phyloP scores from a whole-genome alignment of 2,888 invertebrate species.

The Ethmia dodecea region DNA sequence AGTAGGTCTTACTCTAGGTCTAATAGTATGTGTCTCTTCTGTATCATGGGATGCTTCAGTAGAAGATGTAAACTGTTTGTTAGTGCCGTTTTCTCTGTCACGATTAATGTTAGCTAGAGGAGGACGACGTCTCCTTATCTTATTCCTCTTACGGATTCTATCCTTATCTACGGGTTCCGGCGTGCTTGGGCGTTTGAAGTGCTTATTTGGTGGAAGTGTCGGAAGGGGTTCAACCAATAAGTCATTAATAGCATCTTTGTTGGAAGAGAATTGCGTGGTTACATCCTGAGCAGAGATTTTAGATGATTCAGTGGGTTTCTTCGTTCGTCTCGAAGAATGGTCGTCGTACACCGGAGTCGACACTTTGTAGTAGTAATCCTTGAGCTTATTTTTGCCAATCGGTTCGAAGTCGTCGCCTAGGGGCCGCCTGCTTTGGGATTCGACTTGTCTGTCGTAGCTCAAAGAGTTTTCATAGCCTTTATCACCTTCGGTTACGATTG shows the following conservation, averaged over 20 bases:
- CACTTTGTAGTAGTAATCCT: conserved; percentile 68
- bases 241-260: conserved; percentile 42
- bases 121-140: conserved; percentile 66
- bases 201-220: conserved; percentile 64
- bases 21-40: conserved; percentile 51
- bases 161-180: conserved; percentile 46
- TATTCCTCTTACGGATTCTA: conserved; percentile 60
- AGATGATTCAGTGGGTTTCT: conserved; percentile 49
- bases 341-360: conserved; percentile 60
- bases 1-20: conserved; percentile 52
- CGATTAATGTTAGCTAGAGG: conserved; percentile 43
- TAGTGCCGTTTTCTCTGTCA: conserved; percentile 43
- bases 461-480: conserved; percentile 62
- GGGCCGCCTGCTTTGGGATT: conserved; percentile 68
- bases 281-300: conserved; percentile 32
- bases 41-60: conserved; percentile 42
- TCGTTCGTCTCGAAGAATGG: conserved; percentile 50
- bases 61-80: conserved; percentile 28
- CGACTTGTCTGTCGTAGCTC: conserved; percentile 56
- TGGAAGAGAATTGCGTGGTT: conserved; percentile 29
- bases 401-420: conserved; percentile 67
- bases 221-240: conserved; percentile 51
- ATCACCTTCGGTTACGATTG: conserved; percentile 63
- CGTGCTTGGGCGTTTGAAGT: conserved; percentile 59
- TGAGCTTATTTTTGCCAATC: conserved; percentile 60